Evolutionary conservation across 2,113 vertebrate species (phyloP), one percentile per base, ranked within the genome.

Genomic region (Hippocampus mohnikei): DNA sequence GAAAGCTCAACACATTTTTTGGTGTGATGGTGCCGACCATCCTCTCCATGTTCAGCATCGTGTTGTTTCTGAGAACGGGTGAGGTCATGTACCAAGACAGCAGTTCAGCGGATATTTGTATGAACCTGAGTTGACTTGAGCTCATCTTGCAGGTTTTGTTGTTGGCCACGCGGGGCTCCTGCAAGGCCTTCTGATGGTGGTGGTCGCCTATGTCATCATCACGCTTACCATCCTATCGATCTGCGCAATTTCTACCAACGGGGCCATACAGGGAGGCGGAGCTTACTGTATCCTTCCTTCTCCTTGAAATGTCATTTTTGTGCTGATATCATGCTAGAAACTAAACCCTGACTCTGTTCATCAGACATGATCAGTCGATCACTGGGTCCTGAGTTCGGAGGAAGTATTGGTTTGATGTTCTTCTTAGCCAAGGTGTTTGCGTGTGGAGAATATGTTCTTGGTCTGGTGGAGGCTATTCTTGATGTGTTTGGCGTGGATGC

Each of bases 381-480:
- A 0, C 85, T 97, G 77, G 95, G 95, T 7, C 95, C 95, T 0
- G 95, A 97, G 88, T 95, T 97, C 7, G 95, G 95, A 4, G 95
- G 95, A 63, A 96, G 95, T 81, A 96, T 97, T 0, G 95, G 95
- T n/a, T 90, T 97, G 53, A 96, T 97, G 95, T 96, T 96, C 89
- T 97, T 93, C 86, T 71, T 97, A 74, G 95, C 95, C 58, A 97
- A 97, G 21, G 93, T 96, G 61, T 96, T 91, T 50, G 93, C 94
- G 1, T 96, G 95, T 77, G 95, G 94, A 0, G 95, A 95, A 12
- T 97, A 94, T 27, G 90, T 97, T 16, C 92, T 97, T 10, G 95
- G 95, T 3, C 92, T 97, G 29, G 95, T 96, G 82, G 95, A 97
- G 74, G 93, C 94, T 3, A 88, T 97, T 29, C 86, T 97, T 3